phyloP scores from a whole-genome alignment of 2,113 vertebrate genomes.

The Ictidomys tridecemlineatus region DNA sequence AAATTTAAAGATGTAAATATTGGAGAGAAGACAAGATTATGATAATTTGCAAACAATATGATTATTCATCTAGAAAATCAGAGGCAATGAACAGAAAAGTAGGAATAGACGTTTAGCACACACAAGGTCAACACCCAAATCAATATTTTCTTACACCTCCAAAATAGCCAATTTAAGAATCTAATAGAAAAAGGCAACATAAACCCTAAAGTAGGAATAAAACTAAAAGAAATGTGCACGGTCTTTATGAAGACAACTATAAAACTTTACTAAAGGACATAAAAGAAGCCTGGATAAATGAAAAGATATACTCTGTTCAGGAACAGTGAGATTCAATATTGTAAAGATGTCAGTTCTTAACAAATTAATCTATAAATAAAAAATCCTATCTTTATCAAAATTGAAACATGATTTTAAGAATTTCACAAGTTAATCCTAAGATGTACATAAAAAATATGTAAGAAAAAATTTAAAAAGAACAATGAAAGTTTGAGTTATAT shows the following conservation, averaged over 20 bases:
- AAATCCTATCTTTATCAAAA: neutral
- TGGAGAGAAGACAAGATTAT: neutral
- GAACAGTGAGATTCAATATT: neutral
- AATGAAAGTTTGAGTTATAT: neutral
- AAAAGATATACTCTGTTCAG: conserved; percentile 43
- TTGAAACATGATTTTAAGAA: neutral
- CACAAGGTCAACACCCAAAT: conserved; percentile 66
- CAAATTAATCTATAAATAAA: neutral
- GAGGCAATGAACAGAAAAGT: conserved; percentile 23
- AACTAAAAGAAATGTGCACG: conserved; percentile 57
- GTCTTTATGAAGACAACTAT: conserved; percentile 62
- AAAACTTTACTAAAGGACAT: conserved; percentile 68
- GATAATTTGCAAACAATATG: conserved; percentile 15
- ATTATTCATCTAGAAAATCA: conserved; percentile 47
- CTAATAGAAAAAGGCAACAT: conserved; percentile 54
- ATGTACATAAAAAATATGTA: neutral
- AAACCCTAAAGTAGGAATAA: conserved; percentile 44
- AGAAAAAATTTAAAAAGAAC: neutral
- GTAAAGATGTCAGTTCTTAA: conserved; percentile 25
- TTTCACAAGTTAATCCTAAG: conserved; percentile 23
- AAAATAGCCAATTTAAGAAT: conserved; percentile 66
- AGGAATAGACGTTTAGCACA: neutral
- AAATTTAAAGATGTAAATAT: neutral
- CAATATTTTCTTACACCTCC: conserved; percentile 21
- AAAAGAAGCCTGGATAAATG: conserved; percentile 50